A percentile compares a stretch with the other conserved stretches of the same genome.
These are phyloP conservation scores for Mesochorus sp. DNA, from an alignment of 2,888 invertebrate genomes.

Conservation along the genomic window DNA sequence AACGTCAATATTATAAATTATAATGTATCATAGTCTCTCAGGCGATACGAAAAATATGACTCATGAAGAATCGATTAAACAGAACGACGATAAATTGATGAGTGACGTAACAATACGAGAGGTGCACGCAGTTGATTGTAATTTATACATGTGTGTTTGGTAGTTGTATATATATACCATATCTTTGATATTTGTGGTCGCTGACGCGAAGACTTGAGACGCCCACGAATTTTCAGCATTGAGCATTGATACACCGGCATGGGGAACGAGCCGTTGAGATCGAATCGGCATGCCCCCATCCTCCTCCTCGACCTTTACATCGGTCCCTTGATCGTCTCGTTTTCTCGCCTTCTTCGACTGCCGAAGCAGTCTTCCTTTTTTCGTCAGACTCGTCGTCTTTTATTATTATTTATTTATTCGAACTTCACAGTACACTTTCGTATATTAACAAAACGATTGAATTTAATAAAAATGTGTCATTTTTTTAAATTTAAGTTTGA, in stretches of 20 bases:
- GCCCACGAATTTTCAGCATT: constrained; percentile 85
- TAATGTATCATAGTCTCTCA: not conserved
- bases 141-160: not conserved
- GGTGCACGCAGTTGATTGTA: not conserved
- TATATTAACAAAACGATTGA: not conserved
- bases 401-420: not conserved
- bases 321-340: constrained; percentile 15
- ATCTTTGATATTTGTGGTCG: constrained; percentile 69
- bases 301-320: constrained; percentile 40
- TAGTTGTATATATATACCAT: constrained; percentile 69
- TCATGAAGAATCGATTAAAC: constrained; percentile 39
- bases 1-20: too few relatives aligned
- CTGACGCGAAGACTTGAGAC: constrained; percentile 80
- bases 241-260: constrained; percentile 81
- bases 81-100: constrained; percentile 46
- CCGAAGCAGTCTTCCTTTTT: constrained; percentile 36
- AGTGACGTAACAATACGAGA: constrained; percentile 47
- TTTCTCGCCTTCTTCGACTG: constrained; percentile 40
- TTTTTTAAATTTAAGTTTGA: not conserved
- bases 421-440: not conserved
- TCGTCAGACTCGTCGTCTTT: constrained; percentile 30
- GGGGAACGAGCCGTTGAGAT: constrained; percentile 68
- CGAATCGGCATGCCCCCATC: constrained; percentile 66
- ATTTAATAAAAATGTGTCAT: not conserved
- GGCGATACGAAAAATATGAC: constrained; percentile 7